Base-by-base conservation (phyloP, 2,888 invertebrate species). In the Lymantria monacha region DNA sequence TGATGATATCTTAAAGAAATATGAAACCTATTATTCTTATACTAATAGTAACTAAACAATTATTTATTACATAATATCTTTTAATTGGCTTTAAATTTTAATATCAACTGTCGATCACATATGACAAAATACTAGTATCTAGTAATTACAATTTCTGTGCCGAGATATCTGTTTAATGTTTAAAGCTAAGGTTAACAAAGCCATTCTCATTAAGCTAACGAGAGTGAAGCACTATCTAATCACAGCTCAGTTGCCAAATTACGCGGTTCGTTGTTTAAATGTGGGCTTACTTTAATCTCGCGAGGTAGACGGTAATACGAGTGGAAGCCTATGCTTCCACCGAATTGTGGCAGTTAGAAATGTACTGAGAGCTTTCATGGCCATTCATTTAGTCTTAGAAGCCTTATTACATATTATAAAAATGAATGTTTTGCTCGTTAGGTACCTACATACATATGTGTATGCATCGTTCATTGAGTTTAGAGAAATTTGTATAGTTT, bases 201-300 rank as follows among this genome's bases (percentile, higher is more conserved):
- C 81, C 70, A 74, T 83, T 77, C 82, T 87, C 85, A 87, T 90
- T 87, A 85, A 72, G 77, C 76, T 86, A 90, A 88, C 86, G 83
- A 86, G 87, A 75, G 77, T 75, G 76, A 81, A 84, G 83, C 86
- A 86, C 87, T 87, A 86, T 88, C 88, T 89, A 88, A 89, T 89
- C 87, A 87, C 82, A 81, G 84, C 71, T 81, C 79, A 83, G 84
- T 85, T 90, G 89, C 88, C 89, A 89, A 90, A 90, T 89, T 88
- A 86, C 83, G 83, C 83, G 82, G 83, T 81, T 76, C 75, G 74
- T 78, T 84, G 83, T 87, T 85, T 82, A 83, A 86, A 86, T 83
- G 86, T 81, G 74, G 83, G 81, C 76, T 86, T 84, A 85, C 84
- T 86, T 85, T 85, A 85, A 86, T 84, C 83, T 80, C 74, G 66